Percentiles rank a stretch among this genome's conserved stretches.
These are phyloP conservation scores for Phymatocera aterrima DNA, from an alignment of 2,888 invertebrate genomes.

Conservation along the genomic window DNA sequence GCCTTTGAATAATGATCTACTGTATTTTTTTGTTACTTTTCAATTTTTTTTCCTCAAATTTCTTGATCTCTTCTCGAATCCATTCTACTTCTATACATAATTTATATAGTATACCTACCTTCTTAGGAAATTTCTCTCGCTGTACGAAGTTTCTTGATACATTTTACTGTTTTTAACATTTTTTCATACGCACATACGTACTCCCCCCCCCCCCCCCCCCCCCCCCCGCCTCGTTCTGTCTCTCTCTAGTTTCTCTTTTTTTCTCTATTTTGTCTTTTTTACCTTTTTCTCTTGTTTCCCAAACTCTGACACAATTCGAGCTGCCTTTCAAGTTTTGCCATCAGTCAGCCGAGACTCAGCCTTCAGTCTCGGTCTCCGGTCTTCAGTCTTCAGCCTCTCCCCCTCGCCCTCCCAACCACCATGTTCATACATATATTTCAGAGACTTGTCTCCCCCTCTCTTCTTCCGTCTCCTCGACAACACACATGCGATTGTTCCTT, in stretches of 20 bases:
- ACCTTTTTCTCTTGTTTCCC: conserved; percentile 46
- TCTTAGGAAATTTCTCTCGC: no score
- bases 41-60: no score
- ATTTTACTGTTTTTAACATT: conserved; percentile 48
- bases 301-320: conserved; percentile 60
- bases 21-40: no score
- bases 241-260: conserved; percentile 12
- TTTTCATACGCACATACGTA: no score
- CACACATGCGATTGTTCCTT: conserved; percentile 54
- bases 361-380: conserved; percentile 51
- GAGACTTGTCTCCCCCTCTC: conserved; percentile 40
- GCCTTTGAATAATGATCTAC: no score
- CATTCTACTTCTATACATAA: neutral
- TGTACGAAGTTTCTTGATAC: no score
- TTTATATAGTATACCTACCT: conserved; percentile 50
- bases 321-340: conserved; percentile 62
- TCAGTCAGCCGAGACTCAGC: conserved; percentile 60
- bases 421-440: no score
- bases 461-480: conserved; percentile 14
- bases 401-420: no score
- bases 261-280: conserved; percentile 42
- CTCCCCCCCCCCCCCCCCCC: conserved; percentile 18
- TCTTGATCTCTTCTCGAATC: no score
- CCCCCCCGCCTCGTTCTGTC: conserved; percentile 1
- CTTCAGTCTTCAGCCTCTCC: conserved; percentile 43